Evolutionary conservation across 2,113 vertebrate genomes (phyloP), one percentile per base, ranked within the genome.

Genomic region (Vimba vimba): DNA sequence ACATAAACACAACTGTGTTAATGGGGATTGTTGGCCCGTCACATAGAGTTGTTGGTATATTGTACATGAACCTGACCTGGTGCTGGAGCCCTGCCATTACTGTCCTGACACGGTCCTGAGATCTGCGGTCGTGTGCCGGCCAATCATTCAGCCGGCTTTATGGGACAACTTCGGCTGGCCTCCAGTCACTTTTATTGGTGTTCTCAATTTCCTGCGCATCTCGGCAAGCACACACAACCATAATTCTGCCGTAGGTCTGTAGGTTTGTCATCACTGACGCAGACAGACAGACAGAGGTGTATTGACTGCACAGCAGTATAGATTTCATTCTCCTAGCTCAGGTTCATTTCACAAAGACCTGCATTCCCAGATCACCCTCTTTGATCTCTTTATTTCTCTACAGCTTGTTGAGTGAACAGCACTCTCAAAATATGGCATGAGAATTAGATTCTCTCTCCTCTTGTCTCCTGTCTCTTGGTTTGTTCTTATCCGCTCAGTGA

Each of bases 1-100:
- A 79, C 68, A 79, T 90, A 80, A 85, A 87, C 86, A 89, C 88
- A 89, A 55, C 59, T 85, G 86, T 87, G 86, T 84, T 86, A 85
- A 86, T 74, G 73, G 79, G 57, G 27, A 55, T 82, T 89, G 75
- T 78, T 86, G 59, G 66, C 59, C 71, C 73, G 23, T 85, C 59
- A 76, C 78, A 82, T 47, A 25, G 57, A 10, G 50, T 75, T 52
- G 55, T 82, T 60, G 50, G 50, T 52, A 82, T 85, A 77, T 62
- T 69, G 82, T 50, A 77, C 69, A 76, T 75, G 68, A 45, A 55
- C 55, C 74, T 79, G 80, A 66, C 68, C 59, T 87, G 64, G 21
- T 79, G 50, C 86, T 84, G 75, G 33, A 78, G 9, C 7, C 30
- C 39, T 57, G 64, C 64, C 66, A 73, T 45, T 33, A 15, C 80